phyloP scores from a whole-genome alignment of 2,888 invertebrate species.

The Galeruca laticollis region DNA sequence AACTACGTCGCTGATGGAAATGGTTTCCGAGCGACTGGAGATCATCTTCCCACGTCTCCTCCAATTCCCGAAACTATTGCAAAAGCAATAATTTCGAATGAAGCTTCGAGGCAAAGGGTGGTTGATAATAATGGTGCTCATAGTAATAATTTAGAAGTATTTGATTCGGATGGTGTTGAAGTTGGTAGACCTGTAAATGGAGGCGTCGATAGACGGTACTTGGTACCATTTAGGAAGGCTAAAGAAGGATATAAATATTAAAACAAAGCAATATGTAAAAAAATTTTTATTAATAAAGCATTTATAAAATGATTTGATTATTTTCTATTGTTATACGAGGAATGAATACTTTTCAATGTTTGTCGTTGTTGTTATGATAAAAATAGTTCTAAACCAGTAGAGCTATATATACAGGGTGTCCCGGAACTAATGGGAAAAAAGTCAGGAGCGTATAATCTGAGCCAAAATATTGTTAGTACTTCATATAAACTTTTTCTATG shows the following conservation, averaged over 20 bases:
- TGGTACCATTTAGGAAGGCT: conserved; percentile 7
- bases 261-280: background rate
- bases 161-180: conserved; percentile 20
- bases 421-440: no score
- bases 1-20: conserved; percentile 72
- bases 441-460: no score
- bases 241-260: conserved; percentile 24
- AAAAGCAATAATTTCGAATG: conserved; percentile 37
- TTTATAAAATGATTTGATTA: background rate
- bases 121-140: conserved; percentile 3
- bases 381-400: no score
- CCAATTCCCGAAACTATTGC: conserved; percentile 44
- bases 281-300: background rate
- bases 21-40: conserved; percentile 58
- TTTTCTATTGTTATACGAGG: background rate
- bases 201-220: conserved; percentile 16
- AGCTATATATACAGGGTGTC: no score
- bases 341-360: no score
- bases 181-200: background rate
- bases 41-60: conserved; percentile 48
- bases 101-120: conserved; percentile 12
- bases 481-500: no score
- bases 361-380: no score
- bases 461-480: no score
- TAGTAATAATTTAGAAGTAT: conserved; percentile 10